phyloP scores from a whole-genome alignment of 2,797 vertebrate species.

The Gallinago stenura region DNA sequence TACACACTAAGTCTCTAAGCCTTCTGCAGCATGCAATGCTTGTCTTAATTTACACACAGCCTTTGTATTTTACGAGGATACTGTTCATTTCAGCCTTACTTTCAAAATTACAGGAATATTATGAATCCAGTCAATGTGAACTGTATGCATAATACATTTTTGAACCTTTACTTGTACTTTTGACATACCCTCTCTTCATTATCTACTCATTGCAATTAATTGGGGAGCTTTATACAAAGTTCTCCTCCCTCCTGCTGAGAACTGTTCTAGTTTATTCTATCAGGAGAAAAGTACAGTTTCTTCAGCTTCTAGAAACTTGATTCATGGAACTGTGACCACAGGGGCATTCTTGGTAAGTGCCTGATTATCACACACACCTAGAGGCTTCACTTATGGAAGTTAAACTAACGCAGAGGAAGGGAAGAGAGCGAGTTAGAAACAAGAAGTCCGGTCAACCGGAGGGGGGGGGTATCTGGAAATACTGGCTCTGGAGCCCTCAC shows the following conservation, averaged over 20 bases:
- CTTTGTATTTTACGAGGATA: not conserved
- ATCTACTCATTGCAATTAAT: not conserved
- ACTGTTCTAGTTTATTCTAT: not conserved
- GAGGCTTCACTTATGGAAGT: not conserved
- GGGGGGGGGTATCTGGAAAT: not conserved
- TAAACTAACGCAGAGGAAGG: not conserved
- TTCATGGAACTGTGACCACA: fast-evolving
- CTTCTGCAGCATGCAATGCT: not conserved
- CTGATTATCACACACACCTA: not conserved
- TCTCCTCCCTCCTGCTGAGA: not conserved
- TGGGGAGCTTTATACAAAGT: not conserved
- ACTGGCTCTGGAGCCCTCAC: not conserved
- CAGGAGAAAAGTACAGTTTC: not conserved
- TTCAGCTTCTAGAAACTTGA: not conserved
- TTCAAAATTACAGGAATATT: not conserved
- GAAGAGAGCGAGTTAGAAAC: not conserved
- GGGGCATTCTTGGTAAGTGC: not conserved
- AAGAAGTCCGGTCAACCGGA: not conserved
- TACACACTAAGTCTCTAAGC: not conserved
- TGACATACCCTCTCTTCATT: not conserved
- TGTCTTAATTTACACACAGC: not conserved
- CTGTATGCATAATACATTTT: not conserved
- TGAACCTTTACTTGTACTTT: not conserved
- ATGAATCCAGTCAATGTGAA: not conserved
- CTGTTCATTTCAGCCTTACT: not conserved